A percentile compares a stretch with the other conserved stretches of the same genome.
phyloP scores from a whole-genome alignment of 2,888 invertebrate species.

The Parnassius apollo region DNA sequence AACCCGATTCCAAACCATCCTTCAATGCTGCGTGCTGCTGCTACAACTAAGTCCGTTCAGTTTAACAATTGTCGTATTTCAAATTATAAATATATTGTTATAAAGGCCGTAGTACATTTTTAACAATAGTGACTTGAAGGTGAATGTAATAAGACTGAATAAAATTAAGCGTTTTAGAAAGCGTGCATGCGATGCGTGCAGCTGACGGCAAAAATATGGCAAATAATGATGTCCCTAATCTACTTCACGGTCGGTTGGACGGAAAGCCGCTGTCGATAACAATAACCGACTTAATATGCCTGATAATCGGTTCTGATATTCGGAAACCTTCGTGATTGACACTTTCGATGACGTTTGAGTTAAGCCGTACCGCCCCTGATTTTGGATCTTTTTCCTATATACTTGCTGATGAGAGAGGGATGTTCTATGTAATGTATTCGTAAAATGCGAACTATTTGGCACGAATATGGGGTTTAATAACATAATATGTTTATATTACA shows the following conservation, averaged over 20 bases:
- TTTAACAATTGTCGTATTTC: constrained; percentile 42
- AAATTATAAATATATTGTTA: constrained; percentile 39
- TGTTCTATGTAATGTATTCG: background rate
- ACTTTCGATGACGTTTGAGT: constrained; percentile 71
- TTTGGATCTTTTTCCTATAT: constrained; percentile 50
- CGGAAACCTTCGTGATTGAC: constrained; percentile 78
- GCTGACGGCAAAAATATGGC: constrained; percentile 77
- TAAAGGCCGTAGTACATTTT: constrained; percentile 31
- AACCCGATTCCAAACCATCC: constrained; percentile 51
- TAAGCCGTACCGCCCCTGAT: constrained; percentile 55
- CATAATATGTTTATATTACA: too few species aligned
- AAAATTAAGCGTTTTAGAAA: constrained; percentile 39
- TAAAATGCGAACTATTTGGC: constrained; percentile 8
- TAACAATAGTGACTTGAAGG: constrained; percentile 33
- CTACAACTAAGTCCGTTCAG: constrained; percentile 59
- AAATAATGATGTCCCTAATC: constrained; percentile 80
- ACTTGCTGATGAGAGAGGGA: constrained; percentile 8
- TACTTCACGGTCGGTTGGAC: constrained; percentile 72
- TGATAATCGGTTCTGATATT: constrained; percentile 80
- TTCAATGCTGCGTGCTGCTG: constrained; percentile 55
- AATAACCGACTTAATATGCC: constrained; percentile 79
- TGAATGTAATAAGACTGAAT: constrained; percentile 51
- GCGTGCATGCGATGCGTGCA: constrained; percentile 68
- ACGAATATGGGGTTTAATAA: background rate
- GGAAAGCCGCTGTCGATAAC: constrained; percentile 72